Evolutionary conservation across 2,113 vertebrate species (phyloP).

Genomic region (Pyxicephalus adspersus): DNA sequence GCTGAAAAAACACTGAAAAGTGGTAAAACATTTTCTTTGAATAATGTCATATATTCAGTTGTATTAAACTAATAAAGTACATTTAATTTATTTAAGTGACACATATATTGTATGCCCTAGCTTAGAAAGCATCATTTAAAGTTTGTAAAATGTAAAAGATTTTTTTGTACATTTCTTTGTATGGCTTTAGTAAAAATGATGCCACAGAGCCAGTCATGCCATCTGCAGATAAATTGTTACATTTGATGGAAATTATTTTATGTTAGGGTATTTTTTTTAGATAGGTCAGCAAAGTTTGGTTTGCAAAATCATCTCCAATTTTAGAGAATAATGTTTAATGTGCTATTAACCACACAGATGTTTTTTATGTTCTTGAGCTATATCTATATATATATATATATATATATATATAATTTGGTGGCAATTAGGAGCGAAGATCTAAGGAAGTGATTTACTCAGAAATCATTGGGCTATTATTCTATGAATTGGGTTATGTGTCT

Average conservation of each 20-base stretch:
- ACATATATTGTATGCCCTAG: background rate
- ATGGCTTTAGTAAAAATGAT: background rate
- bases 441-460: constrained; percentile 25
- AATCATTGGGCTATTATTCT: constrained; percentile 8
- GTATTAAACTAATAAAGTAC: background rate
- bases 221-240: constrained; percentile 51
- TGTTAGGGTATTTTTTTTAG: background rate
- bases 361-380: background rate
- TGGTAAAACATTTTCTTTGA: too few species aligned
- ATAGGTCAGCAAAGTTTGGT: background rate
- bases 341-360: constrained; percentile 41
- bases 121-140: constrained; percentile 27
- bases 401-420: background rate
- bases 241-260: constrained; percentile 49
- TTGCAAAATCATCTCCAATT: constrained; percentile 45
- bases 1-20: too few species aligned
- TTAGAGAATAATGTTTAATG: constrained; percentile 49
- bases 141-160: background rate
- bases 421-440: constrained; percentile 2
- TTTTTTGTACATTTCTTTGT: constrained; percentile 24
- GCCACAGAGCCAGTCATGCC: background rate
- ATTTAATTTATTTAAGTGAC: background rate
- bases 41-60: background rate
- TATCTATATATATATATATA: too few species aligned
- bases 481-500: constrained; percentile 6